Evolutionary conservation across 1,140 invertebrate genomes (phyloP).

Genomic region (Phthorimaea operculella): DNA sequence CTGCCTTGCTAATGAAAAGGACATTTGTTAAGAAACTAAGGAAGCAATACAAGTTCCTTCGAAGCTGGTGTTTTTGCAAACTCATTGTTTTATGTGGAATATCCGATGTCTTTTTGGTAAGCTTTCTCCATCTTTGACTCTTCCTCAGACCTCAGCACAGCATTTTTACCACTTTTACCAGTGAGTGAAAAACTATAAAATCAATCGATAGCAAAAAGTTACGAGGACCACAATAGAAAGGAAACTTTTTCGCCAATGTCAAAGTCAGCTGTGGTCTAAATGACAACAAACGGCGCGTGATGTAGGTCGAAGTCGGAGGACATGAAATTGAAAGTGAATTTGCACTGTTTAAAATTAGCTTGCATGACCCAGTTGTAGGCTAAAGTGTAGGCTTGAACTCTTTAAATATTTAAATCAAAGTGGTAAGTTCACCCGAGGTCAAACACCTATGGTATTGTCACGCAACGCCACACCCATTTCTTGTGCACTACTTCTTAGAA

Average conservation of each 20-base stretch:
- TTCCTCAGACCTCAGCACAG: too few relatives aligned
- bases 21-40: too few relatives aligned
- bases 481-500: conserved; percentile 16
- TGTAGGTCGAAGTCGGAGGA: background rate
- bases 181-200: too few relatives aligned
- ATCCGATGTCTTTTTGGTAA: too few relatives aligned
- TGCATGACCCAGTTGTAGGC: background rate
- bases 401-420: conserved; percentile 4
- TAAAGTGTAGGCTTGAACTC: background rate
- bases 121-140: too few relatives aligned
- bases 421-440: conserved; percentile 13
- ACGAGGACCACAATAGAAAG: background rate
- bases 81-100: too few relatives aligned
- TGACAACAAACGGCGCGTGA: background rate
- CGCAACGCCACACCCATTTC: conserved; percentile 41
- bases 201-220: background rate
- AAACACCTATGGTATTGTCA: conserved; percentile 23
- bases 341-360: background rate
- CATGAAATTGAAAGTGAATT: background rate
- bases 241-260: background rate
- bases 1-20: too few relatives aligned
- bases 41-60: too few relatives aligned
- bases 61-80: too few relatives aligned
- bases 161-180: too few relatives aligned
- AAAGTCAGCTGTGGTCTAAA: background rate